Evolutionary conservation across 92 coral and sea anemone genomes (phyloP), one percentile per base, ranked within the genome.

Genomic region (Epizoanthus rinbou): DNA sequence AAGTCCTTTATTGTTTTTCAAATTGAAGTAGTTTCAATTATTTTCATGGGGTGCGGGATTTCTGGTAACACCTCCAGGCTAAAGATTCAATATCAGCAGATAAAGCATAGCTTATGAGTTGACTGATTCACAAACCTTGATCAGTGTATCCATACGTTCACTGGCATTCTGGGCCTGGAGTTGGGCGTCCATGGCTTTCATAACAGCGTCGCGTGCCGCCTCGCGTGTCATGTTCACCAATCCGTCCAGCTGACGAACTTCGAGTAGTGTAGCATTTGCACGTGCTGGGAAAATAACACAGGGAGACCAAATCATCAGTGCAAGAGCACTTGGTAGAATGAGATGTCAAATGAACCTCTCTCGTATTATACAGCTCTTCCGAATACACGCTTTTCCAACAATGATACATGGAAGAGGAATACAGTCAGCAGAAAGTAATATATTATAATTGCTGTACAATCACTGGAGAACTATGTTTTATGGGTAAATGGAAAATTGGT

Each of bases 171-270:
- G 74, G 14, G 99, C 92, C 31, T 80, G 89, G 75, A 79, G 54
- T n/a, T 88, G 90, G 8, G 94, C 95, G 6, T 91, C 93, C 92
- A 86, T 89, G 19, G 99, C 99, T 41, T 86, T 81, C 85, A 75
- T 72, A 22, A 94, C 64, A 25, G 99, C 95, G 28, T 64, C 79
- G 57, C 79, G 80, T 15, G 98, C 99, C 3, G 92, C 91, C n/a
- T 85, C 87, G 78, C 80, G 81, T n/a, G 98, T 84, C 91, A 71
- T 89, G 91, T 94, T 94, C 45, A 90, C 97, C 85, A 79, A 65
- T 21, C 81, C 56, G 59, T 90, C 94, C 0, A 94, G 92, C 19
- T 84, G 65, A 41, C 75, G 70, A 4, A 93, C 94, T 45, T 96
- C 97, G 15, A 90, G 72, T n/a, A 96, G 74, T 5, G 94, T 90